These are phyloP conservation scores for Platycercus adscitus DNA, from an alignment of 2,113 vertebrate species.

Conservation along the genomic window DNA sequence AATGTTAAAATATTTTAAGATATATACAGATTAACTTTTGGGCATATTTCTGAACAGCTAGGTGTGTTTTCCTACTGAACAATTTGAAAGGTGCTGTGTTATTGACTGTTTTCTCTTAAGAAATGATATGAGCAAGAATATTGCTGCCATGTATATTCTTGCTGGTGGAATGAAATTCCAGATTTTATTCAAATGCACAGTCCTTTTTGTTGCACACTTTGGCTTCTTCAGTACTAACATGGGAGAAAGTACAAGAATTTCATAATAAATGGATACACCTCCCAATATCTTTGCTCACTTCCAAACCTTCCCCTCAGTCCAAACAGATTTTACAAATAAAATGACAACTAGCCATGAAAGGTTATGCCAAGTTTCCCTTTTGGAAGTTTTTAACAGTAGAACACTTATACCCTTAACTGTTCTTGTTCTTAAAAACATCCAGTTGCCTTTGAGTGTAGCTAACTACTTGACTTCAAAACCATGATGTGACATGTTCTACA, in stretches of 20 bases:
- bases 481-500: background rate
- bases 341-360: background rate
- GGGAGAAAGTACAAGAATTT: background rate
- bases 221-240: background rate
- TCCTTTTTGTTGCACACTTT: background rate
- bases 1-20: background rate
- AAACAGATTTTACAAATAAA: background rate
- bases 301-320: background rate
- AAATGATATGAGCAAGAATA: background rate
- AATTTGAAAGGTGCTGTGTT: background rate
- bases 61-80: background rate
- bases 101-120: background rate
- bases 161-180: background rate
- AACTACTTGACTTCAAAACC: background rate
- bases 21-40: background rate
- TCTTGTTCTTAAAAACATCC: background rate
- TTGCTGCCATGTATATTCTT: background rate
- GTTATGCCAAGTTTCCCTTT: background rate
- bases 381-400: background rate
- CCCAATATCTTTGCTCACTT: background rate
- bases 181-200: background rate
- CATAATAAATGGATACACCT: fast-evolving
- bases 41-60: background rate
- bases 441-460: background rate
- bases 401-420: background rate